These are phyloP conservation scores for Albula glossodonta DNA, from an alignment of 2,113 vertebrate species.

Conservation along the genomic window DNA sequence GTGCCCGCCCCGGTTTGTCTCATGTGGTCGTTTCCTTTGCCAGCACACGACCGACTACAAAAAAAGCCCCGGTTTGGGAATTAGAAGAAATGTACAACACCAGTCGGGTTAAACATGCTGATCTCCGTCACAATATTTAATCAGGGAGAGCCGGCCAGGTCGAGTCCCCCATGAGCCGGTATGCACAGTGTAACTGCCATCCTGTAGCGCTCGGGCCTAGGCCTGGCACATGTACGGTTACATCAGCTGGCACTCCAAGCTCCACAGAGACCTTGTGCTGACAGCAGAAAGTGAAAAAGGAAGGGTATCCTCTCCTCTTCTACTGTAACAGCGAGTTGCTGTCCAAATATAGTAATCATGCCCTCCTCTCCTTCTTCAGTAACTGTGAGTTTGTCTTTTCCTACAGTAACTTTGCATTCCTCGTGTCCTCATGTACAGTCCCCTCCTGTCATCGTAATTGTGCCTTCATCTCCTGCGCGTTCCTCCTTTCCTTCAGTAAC, in stretches of 20 bases:
- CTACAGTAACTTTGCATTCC: not conserved
- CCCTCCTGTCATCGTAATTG: not conserved
- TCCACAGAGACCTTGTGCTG: conserved; percentile 19
- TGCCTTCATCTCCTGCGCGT: not conserved
- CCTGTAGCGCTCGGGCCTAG: conserved; percentile 47
- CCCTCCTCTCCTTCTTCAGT: not conserved
- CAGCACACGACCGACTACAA: not conserved
- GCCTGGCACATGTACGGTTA: conserved; percentile 53
- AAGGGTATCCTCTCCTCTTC: not conserved
- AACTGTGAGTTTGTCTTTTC: not conserved
- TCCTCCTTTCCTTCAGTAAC: too few relatives aligned
- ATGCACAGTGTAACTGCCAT: conserved; percentile 8
- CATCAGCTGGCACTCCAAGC: conserved; percentile 43
- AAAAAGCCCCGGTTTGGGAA: not conserved
- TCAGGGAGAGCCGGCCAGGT: conserved; percentile 37
- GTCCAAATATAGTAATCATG: not conserved
- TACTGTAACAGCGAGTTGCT: not conserved
- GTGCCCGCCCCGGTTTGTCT: not conserved
- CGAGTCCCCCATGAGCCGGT: not conserved
- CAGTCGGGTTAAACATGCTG: not conserved
- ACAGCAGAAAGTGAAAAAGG: conserved; percentile 29
- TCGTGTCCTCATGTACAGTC: not conserved
- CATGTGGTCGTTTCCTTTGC: not conserved
- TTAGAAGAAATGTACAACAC: not conserved
- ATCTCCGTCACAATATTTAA: conserved; percentile 13